phyloP scores from a whole-genome alignment of 2,113 vertebrate species.

The Cephalopterus ornatus region DNA sequence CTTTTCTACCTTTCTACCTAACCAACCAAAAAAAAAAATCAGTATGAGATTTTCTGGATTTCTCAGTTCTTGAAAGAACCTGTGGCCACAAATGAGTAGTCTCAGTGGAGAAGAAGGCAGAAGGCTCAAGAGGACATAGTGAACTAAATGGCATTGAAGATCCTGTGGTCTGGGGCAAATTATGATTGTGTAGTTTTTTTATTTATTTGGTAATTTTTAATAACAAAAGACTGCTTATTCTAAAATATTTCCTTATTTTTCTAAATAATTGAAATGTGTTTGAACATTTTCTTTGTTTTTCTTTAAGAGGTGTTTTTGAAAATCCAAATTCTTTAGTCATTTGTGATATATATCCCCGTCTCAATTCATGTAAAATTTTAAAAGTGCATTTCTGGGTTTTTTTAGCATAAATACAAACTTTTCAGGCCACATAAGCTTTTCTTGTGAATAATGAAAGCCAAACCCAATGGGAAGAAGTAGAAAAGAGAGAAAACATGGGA shows the following conservation, averaged over 20 bases:
- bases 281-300: not conserved
- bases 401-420: not conserved
- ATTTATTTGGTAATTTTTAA: not conserved
- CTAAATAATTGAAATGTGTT: not conserved
- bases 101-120: not conserved
- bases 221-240: not conserved
- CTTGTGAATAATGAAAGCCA: not conserved
- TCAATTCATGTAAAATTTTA: not conserved
- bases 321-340: rapidly evolving
- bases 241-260: not conserved
- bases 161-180: not conserved
- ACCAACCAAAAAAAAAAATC: not conserved
- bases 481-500: not conserved
- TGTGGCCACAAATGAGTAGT: rapidly evolving
- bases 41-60: not conserved
- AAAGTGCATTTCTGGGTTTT: not conserved
- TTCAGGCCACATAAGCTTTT: not conserved
- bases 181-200: not conserved
- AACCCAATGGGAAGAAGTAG: not conserved
- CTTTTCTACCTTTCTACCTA: not conserved
- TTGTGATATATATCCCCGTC: not conserved
- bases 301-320: not conserved
- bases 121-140: not conserved
- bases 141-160: not conserved
- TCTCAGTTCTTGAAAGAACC: not conserved